Percentiles rank a stretch among this genome's conserved stretches.
phyloP scores from a whole-genome alignment of 2,888 invertebrate species.

The Camponotus fellah region DNA sequence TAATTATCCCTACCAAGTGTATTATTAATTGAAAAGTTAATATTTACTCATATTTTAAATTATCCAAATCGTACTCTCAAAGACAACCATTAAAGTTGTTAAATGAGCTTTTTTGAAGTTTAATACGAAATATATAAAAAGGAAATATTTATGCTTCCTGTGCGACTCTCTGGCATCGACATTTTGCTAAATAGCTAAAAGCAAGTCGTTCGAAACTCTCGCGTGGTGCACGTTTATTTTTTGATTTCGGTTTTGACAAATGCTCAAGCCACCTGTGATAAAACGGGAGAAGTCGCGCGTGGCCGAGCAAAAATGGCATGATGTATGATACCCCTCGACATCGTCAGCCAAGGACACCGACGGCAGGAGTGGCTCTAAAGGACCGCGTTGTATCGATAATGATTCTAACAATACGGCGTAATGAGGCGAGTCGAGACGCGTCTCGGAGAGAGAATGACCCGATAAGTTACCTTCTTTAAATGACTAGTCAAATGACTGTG shows the following conservation, averaged over 20 bases:
- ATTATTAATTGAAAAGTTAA: neutral
- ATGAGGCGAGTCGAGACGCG: slow-evolving; percentile 48
- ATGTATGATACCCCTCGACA: slow-evolving; percentile 42
- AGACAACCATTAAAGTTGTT: neutral
- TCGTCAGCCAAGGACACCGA: slow-evolving; percentile 22
- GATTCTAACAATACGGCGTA: slow-evolving; percentile 51
- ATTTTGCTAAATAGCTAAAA: slow-evolving; percentile 38
- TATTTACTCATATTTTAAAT: neutral
- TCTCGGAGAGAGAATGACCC: slow-evolving; percentile 32
- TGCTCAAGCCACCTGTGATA: slow-evolving; percentile 43
- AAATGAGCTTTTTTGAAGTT: neutral
- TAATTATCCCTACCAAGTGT: neutral
- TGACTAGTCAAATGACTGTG: slow-evolving; percentile 33
- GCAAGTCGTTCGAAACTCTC: slow-evolving; percentile 17
- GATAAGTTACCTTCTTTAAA: slow-evolving; percentile 51
- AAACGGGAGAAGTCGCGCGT: slow-evolving; percentile 44
- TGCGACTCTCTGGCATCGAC: slow-evolving; percentile 14
- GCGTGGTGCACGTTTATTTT: slow-evolving; percentile 27
- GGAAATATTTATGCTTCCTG: slow-evolving; percentile 17
- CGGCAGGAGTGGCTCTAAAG: slow-evolving; percentile 47
- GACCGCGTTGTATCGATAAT: slow-evolving; percentile 52
- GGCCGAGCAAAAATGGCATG: slow-evolving; percentile 36
- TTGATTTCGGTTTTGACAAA: slow-evolving; percentile 52
- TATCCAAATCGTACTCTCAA: neutral
- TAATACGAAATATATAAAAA: neutral